Evolutionary conservation across 2,113 vertebrate genomes (phyloP), one percentile per base, ranked within the genome.

Genomic region (Mohoua ochrocephala): DNA sequence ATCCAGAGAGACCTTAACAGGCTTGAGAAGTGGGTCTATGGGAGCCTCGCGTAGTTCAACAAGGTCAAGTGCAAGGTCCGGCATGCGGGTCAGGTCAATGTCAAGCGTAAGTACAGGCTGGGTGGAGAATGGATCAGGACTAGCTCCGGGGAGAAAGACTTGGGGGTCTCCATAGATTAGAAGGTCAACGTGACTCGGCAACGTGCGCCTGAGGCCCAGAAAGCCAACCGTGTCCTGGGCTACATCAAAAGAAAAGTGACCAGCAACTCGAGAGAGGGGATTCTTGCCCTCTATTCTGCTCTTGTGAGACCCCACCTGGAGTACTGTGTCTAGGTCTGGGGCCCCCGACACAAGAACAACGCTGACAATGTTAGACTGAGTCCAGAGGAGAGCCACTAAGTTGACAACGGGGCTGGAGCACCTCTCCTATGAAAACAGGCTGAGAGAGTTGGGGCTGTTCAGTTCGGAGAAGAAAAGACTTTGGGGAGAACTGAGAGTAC

Each of bases 171-270:
- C 11, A 44, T 1, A 2, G 17, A 68, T 52, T 17, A 52, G 18
- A 77, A 59, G 26, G 17, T 68, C 63, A 37, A 31, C 9, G 3
- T 9, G 27, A 68, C 31, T 52, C 9, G 11, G 21, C 27, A 52
- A 27, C 2, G 9, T 37, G 33, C 0, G 2, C 37, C 33, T 17
- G 37, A 13, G 31, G 37, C 53, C 53, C 63, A 33, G 45, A 52
- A 77, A 33, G 33, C 33, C 37, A 52, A 45, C 14, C 0, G 0
- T 2, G 2, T 59, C 31, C 61, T 44, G 52, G 31, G 31, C 26
- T 50, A 20, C 61, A 68, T 18, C 37, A 77, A 60, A 42, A 52
- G 37, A 76, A 37, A 26, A 87, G 33, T 10, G 27, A 60, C 45
- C 37, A 28, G 22, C 31, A 44, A 44, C 33, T 13, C 1, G 2